These are phyloP conservation scores for Callionymus lyra DNA, from an alignment of 2,113 vertebrate species.

Conservation along the genomic window DNA sequence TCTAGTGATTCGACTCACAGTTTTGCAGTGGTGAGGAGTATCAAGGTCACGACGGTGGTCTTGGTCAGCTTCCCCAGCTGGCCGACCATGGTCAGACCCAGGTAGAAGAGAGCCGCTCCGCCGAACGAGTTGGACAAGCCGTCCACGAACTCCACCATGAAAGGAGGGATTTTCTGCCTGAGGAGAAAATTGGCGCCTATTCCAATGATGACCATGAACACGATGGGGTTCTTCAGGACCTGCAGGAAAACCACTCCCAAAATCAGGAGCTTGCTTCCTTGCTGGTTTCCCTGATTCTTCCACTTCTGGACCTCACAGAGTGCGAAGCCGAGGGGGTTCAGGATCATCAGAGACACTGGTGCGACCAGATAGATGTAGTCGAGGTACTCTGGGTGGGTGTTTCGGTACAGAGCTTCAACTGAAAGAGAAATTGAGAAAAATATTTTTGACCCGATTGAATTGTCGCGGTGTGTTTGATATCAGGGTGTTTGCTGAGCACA, in stretches of 20 bases:
- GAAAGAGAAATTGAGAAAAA: slow-evolving; percentile 51
- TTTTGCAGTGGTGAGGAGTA: slow-evolving; percentile 93
- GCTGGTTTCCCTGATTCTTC: slow-evolving; percentile 69
- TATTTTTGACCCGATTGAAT: neutral
- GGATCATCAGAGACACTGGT: slow-evolving; percentile 89
- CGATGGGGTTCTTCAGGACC: slow-evolving; percentile 89
- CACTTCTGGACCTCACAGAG: slow-evolving; percentile 96
- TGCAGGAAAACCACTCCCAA: slow-evolving; percentile 78
- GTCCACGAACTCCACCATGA: slow-evolving; percentile 87
- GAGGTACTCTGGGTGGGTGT: slow-evolving; percentile 88
- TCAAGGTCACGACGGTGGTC: slow-evolving; percentile 82
- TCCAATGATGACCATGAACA: slow-evolving; percentile 93
- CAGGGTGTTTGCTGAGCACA: too few relatives aligned
- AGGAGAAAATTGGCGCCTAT: slow-evolving; percentile 86
- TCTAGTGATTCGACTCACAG: slow-evolving; percentile 74
- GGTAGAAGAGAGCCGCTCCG: slow-evolving; percentile 91
- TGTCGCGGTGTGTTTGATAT: too few relatives aligned
- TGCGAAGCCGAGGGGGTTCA: slow-evolving; percentile 92
- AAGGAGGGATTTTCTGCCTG: slow-evolving; percentile 76
- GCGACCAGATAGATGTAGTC: slow-evolving; percentile 98
- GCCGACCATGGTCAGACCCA: slow-evolving; percentile 94
- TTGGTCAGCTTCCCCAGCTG: slow-evolving; percentile 84
- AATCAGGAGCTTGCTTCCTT: slow-evolving; percentile 77
- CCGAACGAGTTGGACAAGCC: slow-evolving; percentile 92
- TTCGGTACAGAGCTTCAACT: slow-evolving; percentile 93